These are phyloP conservation scores for Battus philenor DNA, from an alignment of 1,140 invertebrate genomes.

Conservation along the genomic window DNA sequence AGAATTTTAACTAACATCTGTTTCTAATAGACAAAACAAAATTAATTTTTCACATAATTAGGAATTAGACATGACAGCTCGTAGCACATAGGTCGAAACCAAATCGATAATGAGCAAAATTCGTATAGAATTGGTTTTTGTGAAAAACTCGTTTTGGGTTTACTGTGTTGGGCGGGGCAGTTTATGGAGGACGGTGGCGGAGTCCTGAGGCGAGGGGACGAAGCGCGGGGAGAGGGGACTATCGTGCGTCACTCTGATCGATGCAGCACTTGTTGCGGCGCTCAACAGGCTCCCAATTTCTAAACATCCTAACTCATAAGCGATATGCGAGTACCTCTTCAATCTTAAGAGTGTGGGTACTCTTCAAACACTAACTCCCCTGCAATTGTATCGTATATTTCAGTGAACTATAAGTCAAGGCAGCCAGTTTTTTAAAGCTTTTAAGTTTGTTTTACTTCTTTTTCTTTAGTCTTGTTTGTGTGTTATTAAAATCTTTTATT, in stretches of 20 bases:
- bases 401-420: too few species aligned
- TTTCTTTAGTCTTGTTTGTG: too few species aligned
- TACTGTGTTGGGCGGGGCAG: not conserved
- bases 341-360: too few species aligned
- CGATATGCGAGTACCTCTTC: not conserved
- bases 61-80: not conserved
- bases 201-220: conserved; percentile 19
- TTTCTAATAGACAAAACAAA: too few species aligned
- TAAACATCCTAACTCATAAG: conserved; percentile 11
- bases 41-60: too few species aligned
- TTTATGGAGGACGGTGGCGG: conserved; percentile 1
- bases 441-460: too few species aligned
- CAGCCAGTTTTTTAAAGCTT: too few species aligned
- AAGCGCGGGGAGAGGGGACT: conserved; percentile 18
- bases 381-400: too few species aligned
- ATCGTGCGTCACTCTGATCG: conserved; percentile 52
- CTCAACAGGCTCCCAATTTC: conserved; percentile 37
- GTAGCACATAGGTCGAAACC: conserved; percentile 1
- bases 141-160: conserved; percentile 35
- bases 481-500: too few species aligned
- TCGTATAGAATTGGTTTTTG: conserved; percentile 7
- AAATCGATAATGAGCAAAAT: conserved; percentile 12
- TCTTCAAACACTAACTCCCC: too few species aligned
- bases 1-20: too few species aligned
- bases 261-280: conserved; percentile 63